phyloP scores from a whole-genome alignment of 2,888 invertebrate genomes.

The Brachynemurus nebulosus region DNA sequence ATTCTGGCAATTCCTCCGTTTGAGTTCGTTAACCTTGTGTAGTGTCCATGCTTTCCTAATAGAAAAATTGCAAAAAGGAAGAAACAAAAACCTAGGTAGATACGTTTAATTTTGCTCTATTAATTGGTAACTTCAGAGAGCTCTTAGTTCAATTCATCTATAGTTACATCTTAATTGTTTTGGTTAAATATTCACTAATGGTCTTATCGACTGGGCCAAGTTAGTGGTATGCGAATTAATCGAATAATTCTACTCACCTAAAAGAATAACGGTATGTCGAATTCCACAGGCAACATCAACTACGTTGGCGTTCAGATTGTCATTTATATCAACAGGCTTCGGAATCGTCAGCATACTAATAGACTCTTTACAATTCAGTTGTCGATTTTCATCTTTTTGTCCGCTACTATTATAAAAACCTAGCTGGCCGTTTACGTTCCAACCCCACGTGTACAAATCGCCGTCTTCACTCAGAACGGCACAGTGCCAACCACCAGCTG shows the following conservation, averaged over 20 bases:
- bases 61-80: too few relatives aligned
- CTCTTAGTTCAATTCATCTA: too few relatives aligned
- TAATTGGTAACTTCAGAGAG: too few relatives aligned
- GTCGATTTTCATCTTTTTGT: conserved; percentile 30
- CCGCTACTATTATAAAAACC: conserved; percentile 48
- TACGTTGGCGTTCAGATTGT: conserved; percentile 28
- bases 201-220: too few relatives aligned
- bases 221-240: too few relatives aligned
- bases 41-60: too few relatives aligned
- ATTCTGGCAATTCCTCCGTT: too few relatives aligned
- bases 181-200: too few relatives aligned
- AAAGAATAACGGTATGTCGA: conserved; percentile 55
- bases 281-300: conserved; percentile 55
- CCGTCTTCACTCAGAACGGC: conserved; percentile 63
- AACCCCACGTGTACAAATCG: conserved; percentile 83
- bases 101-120: too few relatives aligned
- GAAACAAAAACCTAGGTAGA: too few relatives aligned
- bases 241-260: conserved; percentile 40
- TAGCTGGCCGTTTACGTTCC: conserved; percentile 78
- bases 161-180: too few relatives aligned
- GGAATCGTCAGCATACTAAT: conserved; percentile 34
- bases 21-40: too few relatives aligned
- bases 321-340: conserved; percentile 35
- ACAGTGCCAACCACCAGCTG: conserved; percentile 80
- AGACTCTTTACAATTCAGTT: conserved; percentile 21